Evolutionary conservation across 2,797 vertebrate species (phyloP).

Genomic region (Halcyon badia): DNA sequence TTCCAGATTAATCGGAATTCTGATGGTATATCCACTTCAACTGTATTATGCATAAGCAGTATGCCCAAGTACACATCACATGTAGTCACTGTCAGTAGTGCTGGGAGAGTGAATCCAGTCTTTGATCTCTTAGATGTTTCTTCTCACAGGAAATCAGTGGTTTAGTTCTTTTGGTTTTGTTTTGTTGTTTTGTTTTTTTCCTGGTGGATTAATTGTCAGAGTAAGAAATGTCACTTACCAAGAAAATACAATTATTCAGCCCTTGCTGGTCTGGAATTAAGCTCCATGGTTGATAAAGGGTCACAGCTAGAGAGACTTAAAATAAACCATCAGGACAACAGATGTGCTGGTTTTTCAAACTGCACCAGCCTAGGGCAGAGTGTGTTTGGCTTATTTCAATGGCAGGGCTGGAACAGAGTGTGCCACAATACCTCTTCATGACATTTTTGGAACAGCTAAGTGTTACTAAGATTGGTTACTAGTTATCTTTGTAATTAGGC

Average conservation of each 20-base stretch:
- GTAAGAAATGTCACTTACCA: slow-evolving; percentile 21
- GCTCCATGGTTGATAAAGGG: neutral
- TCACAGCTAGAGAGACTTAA: slow-evolving; percentile 6
- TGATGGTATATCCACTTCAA: neutral
- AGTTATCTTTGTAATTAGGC: neutral
- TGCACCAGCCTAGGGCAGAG: neutral
- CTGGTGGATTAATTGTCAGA: slow-evolving; percentile 5
- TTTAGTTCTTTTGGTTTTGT: too few species aligned
- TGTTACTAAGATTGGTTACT: neutral
- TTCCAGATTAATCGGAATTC: neutral
- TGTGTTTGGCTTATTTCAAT: neutral
- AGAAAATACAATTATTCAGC: slow-evolving; percentile 49
- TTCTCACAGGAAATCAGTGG: neutral
- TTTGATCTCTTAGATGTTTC: slow-evolving; percentile 20
- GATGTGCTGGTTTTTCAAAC: neutral
- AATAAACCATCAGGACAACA: slow-evolving; percentile 7
- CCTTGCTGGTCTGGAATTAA: slow-evolving; percentile 30
- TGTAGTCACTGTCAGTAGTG: neutral
- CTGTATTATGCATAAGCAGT: neutral
- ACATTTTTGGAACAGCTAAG: slow-evolving; percentile 7
- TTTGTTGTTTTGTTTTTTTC: neutral
- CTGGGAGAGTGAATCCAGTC: neutral
- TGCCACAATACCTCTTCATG: neutral
- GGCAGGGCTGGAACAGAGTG: neutral
- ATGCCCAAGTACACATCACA: neutral